Percentiles rank a stretch among this genome's conserved stretches.
Conservation (phyloP, 2,888 invertebrate genomes). For the Lasioglossum malachurum region DNA sequence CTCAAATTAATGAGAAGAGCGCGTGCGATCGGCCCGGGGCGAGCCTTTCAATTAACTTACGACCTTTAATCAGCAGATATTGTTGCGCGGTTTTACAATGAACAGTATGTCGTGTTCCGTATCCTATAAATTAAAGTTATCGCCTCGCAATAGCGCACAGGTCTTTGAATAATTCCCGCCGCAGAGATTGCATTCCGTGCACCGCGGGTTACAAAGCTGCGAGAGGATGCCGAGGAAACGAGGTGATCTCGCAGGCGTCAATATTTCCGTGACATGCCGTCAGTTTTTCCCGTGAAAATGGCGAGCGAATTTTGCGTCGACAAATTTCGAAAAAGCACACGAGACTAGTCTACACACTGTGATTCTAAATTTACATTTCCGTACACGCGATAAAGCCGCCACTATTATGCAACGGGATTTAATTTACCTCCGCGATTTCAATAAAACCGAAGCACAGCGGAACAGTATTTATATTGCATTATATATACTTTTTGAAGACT, state of each 20-base stretch:
- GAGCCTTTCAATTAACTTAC: background rate
- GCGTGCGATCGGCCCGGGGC: background rate
- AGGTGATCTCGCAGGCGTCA: slow-evolving; percentile 12
- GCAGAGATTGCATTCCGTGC: background rate
- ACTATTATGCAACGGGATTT: background rate
- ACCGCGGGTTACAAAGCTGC: background rate
- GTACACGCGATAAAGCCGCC: background rate
- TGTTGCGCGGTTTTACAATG: background rate
- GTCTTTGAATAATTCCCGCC: slow-evolving; percentile 10
- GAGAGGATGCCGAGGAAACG: background rate
- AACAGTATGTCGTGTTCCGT: slow-evolving; percentile 4
- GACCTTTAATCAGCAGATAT: background rate
- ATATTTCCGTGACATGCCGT: background rate
- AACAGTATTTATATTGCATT: background rate
- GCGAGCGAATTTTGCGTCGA: background rate
- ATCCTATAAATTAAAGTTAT: slow-evolving; percentile 15
- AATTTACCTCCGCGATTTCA: background rate
- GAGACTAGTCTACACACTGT: background rate
- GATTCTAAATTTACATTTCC: background rate
- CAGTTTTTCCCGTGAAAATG: background rate
- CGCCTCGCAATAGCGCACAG: background rate
- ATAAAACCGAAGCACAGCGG: background rate
- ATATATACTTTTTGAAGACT: background rate
- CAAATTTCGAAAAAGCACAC: background rate
- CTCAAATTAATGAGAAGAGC: slow-evolving; percentile 2